These are phyloP conservation scores for Lacerta agilis DNA, from an alignment of 2,797 vertebrate genomes.

Conservation along the genomic window DNA sequence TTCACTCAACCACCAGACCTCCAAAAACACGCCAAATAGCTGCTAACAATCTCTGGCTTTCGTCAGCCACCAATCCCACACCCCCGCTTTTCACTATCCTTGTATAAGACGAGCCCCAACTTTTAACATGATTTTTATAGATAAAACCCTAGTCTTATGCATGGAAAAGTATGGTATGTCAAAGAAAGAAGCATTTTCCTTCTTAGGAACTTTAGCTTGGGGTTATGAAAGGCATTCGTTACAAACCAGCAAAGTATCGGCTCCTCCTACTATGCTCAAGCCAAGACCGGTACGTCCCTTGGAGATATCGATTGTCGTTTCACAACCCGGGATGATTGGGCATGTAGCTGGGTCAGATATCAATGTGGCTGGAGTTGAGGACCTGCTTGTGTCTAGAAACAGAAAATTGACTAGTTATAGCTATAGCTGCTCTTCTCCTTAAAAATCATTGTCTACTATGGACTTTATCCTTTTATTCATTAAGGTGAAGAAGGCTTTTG, in stretches of 20 bases:
- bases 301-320: constrained; percentile 97
- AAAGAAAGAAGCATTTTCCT: neutral
- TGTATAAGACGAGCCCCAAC: too few species aligned
- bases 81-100: too few species aligned
- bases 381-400: constrained; percentile 86
- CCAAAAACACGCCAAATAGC: too few species aligned
- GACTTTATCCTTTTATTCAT: neutral
- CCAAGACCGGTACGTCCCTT: constrained; percentile 95
- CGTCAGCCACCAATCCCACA: too few species aligned
- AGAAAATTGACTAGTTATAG: constrained; percentile 43
- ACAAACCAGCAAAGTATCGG: constrained; percentile 94
- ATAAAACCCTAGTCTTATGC: too few species aligned
- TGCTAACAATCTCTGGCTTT: too few species aligned
- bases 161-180: neutral
- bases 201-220: neutral
- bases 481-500: neutral
- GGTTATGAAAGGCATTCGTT: neutral
- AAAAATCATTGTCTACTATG: neutral
- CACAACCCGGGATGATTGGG: constrained; percentile 96
- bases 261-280: constrained; percentile 96
- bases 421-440: neutral
- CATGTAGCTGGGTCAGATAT: constrained; percentile 91
- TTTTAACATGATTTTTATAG: too few species aligned
- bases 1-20: too few species aligned
- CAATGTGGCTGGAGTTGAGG: constrained; percentile 89